These are phyloP conservation scores for Triplophysa rosa DNA, from an alignment of 2,113 vertebrate species.

Conservation along the genomic window DNA sequence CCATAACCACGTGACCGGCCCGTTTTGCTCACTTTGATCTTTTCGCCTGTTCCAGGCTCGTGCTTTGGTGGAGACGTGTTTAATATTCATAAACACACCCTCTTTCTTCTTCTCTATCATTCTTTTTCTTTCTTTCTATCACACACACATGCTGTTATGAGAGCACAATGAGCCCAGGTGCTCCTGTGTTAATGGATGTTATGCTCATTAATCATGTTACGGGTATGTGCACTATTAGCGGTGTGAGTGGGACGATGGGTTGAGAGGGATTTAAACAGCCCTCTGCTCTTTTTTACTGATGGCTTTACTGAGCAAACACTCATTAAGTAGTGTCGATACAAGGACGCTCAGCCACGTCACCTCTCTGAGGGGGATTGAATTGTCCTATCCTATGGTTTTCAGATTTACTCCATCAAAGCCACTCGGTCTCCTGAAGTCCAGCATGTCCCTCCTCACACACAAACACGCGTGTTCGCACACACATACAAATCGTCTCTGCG, in stretches of 20 bases:
- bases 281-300: conserved; percentile 47
- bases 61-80: conserved; percentile 26
- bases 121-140: conserved; percentile 11
- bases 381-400: neutral
- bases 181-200: conserved; percentile 49
- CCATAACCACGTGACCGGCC: neutral
- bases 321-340: conserved; percentile 30
- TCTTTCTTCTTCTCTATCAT: conserved; percentile 23
- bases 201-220: conserved; percentile 36
- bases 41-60: neutral
- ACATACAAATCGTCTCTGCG: conserved; percentile 18
- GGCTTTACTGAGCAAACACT: conserved; percentile 48
- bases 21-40: conserved; percentile 16
- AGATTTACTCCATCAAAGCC: conserved; percentile 1
- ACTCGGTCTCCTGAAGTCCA: neutral
- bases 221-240: conserved; percentile 44
- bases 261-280: conserved; percentile 50
- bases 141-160: conserved; percentile 4
- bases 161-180: conserved; percentile 44
- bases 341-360: conserved; percentile 4
- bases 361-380: neutral
- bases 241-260: conserved; percentile 30
- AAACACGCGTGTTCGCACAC: neutral
- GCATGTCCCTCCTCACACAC: conserved; percentile 8
- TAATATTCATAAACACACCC: conserved; percentile 39